These are phyloP conservation scores for Hiodon tergisus DNA, from an alignment of 2,113 vertebrate genomes.

Conservation along the genomic window DNA sequence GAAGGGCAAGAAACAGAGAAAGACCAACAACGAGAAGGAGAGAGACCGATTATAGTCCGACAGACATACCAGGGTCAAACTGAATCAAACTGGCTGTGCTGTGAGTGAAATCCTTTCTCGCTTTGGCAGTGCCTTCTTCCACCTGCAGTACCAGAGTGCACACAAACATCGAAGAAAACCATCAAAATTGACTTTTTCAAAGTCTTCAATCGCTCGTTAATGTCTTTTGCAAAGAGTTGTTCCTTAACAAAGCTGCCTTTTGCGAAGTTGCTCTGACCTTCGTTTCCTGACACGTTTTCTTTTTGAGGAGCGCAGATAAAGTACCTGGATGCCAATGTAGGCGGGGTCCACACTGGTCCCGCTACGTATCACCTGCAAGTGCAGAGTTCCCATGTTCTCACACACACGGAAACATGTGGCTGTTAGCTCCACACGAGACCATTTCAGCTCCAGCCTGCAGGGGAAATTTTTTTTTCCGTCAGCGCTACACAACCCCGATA, in stretches of 20 bases:
- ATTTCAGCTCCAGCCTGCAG: conserved; percentile 57
- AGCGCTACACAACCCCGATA: neutral
- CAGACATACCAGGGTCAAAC: conserved; percentile 62
- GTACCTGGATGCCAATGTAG: conserved; percentile 57
- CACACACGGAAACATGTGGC: conserved; percentile 51
- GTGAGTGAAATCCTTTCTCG: conserved; percentile 59
- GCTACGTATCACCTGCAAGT: conserved; percentile 56
- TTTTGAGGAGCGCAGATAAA: neutral
- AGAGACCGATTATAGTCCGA: neutral
- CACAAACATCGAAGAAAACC: neutral
- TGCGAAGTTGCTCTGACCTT: neutral
- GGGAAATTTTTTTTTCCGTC: conserved; percentile 16
- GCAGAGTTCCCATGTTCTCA: conserved; percentile 60
- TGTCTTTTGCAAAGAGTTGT: too few relatives aligned
- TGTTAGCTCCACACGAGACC: conserved; percentile 56
- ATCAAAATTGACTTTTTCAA: neutral
- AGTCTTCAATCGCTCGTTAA: neutral
- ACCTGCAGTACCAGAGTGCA: conserved; percentile 45
- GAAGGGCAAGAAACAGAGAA: neutral
- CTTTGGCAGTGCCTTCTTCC: conserved; percentile 55
- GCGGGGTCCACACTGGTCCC: conserved; percentile 59
- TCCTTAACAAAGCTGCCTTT: neutral
- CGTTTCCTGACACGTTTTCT: neutral
- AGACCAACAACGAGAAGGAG: neutral
- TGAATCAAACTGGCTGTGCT: conserved; percentile 55